Conservation (phyloP, 2,888 invertebrate species). For the Meteorus cinctellus region DNA sequence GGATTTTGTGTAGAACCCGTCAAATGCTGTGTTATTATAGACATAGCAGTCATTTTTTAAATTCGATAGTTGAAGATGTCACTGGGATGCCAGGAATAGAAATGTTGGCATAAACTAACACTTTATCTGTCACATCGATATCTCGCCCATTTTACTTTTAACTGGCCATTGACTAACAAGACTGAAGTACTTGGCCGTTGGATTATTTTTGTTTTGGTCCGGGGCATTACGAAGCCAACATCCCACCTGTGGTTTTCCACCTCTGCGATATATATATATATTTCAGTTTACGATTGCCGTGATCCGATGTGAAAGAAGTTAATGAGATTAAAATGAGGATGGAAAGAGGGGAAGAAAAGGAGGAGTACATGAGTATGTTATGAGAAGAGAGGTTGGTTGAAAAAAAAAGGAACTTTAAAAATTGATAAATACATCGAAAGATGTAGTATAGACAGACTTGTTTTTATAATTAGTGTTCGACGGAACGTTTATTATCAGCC, state of each 20-base stretch:
- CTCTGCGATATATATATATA: conserved; percentile 24
- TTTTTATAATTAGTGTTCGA: conserved; percentile 33
- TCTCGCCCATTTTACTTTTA: conserved; percentile 18
- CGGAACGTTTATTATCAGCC: conserved; percentile 30
- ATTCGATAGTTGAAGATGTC: neutral
- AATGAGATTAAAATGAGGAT: neutral
- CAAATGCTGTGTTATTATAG: neutral
- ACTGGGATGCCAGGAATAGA: conserved; percentile 1
- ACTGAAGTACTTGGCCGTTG: conserved; percentile 22
- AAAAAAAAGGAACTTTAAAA: neutral
- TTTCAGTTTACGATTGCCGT: conserved; percentile 38
- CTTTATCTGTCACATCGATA: conserved; percentile 32
- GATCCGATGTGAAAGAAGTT: conserved; percentile 15
- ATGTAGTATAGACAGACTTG: neutral
- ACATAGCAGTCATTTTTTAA: neutral
- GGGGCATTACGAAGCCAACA: conserved; percentile 39
- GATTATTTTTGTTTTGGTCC: conserved; percentile 40
- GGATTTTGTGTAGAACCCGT: neutral
- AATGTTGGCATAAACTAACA: conserved; percentile 25
- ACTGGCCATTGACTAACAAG: neutral
- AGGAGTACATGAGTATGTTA: neutral
- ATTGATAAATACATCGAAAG: neutral
- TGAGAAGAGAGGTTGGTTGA: neutral
- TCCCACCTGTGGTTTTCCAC: conserved; percentile 37
- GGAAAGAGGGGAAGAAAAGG: conserved; percentile 20